These are phyloP conservation scores for Lota lota DNA, from an alignment of 2,113 vertebrate species.

Conservation along the genomic window DNA sequence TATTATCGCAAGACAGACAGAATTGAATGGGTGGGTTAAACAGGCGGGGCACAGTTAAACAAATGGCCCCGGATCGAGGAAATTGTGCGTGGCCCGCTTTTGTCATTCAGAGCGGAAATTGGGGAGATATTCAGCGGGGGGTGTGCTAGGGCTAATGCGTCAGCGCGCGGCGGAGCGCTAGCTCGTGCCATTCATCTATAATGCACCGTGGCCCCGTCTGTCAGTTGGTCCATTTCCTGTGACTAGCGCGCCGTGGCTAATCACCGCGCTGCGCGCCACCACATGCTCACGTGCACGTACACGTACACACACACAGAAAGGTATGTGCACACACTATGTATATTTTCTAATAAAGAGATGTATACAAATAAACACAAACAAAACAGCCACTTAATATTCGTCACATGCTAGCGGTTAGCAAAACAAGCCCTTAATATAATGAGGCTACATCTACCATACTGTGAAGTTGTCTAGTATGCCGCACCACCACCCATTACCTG, in stretches of 20 bases:
- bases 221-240: slow-evolving; percentile 78
- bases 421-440: too few species aligned
- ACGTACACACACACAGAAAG: background rate
- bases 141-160: too few species aligned
- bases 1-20: slow-evolving; percentile 38
- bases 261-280: slow-evolving; percentile 74
- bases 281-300: slow-evolving; percentile 33
- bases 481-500: slow-evolving; percentile 12
- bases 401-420: too few species aligned
- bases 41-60: slow-evolving; percentile 69
- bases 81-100: slow-evolving; percentile 70
- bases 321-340: background rate
- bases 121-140: slow-evolving; percentile 59
- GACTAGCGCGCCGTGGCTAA: slow-evolving; percentile 83
- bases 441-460: too few species aligned
- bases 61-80: slow-evolving; percentile 71
- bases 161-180: slow-evolving; percentile 32
- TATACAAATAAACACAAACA: slow-evolving; percentile 31
- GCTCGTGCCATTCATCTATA: slow-evolving; percentile 73
- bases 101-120: slow-evolving; percentile 68
- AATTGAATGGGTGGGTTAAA: slow-evolving; percentile 68
- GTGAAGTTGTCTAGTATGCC: too few species aligned
- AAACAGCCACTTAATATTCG: background rate
- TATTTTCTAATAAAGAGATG: too few species aligned
- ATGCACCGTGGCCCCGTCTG: slow-evolving; percentile 72